phyloP scores from a whole-genome alignment of 2,888 invertebrate species.

The Gasteruption jaculator region DNA sequence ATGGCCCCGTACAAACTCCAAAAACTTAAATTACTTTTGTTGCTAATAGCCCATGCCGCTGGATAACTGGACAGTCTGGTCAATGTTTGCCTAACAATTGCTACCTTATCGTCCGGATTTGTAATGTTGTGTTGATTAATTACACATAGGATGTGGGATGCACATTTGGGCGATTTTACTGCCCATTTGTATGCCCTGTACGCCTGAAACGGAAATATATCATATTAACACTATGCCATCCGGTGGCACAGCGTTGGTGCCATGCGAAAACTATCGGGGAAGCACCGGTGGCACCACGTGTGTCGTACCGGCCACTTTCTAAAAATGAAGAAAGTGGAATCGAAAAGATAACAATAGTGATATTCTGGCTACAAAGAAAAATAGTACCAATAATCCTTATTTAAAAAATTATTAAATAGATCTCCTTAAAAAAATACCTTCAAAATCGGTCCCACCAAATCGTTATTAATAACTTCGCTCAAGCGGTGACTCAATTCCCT shows the following conservation, averaged over 20 bases:
- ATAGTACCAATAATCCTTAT: background rate
- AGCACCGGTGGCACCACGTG: no score
- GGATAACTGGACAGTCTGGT: slow-evolving; percentile 72
- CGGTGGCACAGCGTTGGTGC: no score
- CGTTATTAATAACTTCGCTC: slow-evolving; percentile 76
- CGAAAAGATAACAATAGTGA: background rate
- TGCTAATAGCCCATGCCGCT: slow-evolving; percentile 74
- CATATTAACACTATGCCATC: no score
- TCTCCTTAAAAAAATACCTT: slow-evolving; percentile 38
- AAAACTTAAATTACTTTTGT: slow-evolving; percentile 69
- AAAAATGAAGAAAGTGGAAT: background rate
- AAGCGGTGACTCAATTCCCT: slow-evolving; percentile 70
- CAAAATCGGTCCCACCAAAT: slow-evolving; percentile 78
- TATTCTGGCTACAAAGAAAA: background rate
- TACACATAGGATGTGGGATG: slow-evolving; percentile 73
- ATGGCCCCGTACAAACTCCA: slow-evolving; percentile 76
- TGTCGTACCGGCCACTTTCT: no score
- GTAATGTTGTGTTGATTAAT: slow-evolving; percentile 66
- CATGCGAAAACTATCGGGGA: no score
- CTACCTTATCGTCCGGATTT: slow-evolving; percentile 55
- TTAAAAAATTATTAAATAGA: slow-evolving; percentile 2
- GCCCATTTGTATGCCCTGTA: slow-evolving; percentile 77
- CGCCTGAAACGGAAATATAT: slow-evolving; percentile 54
- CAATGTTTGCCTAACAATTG: slow-evolving; percentile 62
- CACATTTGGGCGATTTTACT: slow-evolving; percentile 66